These are phyloP conservation scores for Drosophila falleni DNA, from an alignment of 2,888 invertebrate species.

Conservation along the genomic window DNA sequence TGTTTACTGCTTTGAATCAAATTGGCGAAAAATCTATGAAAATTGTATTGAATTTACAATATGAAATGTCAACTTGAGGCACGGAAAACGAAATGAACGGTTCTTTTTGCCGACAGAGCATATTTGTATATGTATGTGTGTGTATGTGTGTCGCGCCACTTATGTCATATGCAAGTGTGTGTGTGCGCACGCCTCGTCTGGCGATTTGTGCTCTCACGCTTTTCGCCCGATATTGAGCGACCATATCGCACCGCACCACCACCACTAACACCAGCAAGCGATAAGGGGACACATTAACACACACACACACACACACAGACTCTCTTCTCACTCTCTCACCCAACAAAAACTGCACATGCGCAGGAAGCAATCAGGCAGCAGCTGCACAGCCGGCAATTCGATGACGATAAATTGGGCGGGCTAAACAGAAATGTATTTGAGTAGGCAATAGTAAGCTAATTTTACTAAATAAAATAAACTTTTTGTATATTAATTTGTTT, in stretches of 20 bases:
- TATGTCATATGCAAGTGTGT: constrained; percentile 21
- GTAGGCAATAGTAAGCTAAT: neutral
- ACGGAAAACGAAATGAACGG: constrained; percentile 62
- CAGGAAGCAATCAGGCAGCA: constrained; percentile 49
- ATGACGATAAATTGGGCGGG: constrained; percentile 46
- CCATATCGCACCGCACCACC: constrained; percentile 70
- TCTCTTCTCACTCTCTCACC: constrained; percentile 24
- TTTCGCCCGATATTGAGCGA: constrained; percentile 32
- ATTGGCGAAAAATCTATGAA: constrained; percentile 25
- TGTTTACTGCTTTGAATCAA: neutral
- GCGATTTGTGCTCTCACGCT: constrained; percentile 40
- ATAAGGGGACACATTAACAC: constrained; percentile 15
- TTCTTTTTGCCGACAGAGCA: constrained; percentile 59
- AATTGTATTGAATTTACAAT: constrained; percentile 25
- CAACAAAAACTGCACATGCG: constrained; percentile 63
- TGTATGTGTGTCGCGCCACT: constrained; percentile 28
- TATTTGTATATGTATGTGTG: constrained; percentile 27
- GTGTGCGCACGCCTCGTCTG: constrained; percentile 18
- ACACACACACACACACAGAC: constrained; percentile 14
- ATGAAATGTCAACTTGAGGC: constrained; percentile 44
- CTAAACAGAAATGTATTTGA: neutral
- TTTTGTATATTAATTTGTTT: neutral
- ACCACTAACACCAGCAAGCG: constrained; percentile 20
- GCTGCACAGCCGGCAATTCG: constrained; percentile 31
- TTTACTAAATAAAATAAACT: neutral